Evolutionary conservation across 2,113 vertebrate species (phyloP), one percentile per base, ranked within the genome.

Genomic region (Sylvilagus bachmani): DNA sequence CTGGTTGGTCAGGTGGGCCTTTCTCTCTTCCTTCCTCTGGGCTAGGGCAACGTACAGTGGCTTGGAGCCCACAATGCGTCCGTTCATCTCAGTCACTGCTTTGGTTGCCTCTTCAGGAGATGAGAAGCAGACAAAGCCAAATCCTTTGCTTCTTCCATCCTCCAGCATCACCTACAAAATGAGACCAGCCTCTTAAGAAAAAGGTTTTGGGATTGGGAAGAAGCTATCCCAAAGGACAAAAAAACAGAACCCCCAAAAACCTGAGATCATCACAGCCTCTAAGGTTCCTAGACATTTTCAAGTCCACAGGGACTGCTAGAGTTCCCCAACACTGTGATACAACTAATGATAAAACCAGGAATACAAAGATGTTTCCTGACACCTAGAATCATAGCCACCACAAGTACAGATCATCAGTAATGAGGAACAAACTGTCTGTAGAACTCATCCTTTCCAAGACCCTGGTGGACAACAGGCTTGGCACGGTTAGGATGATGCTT

Each of bases 111-210:
- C 99, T 97, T 99, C 99, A 8, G 99, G 99, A 83, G 99, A 99
- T 58, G 99, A 99, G 98, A 99, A 99, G 98, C 99, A 99, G 96
- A 99, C 99, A 73, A 99, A 99, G 93, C 99, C 99, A 95, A 99
- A 99, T 24, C 99, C 99, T 98, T 99, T 99, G 97, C 99, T 99
- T 96, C 99, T 99, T 27, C 99, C 99, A 49, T 99, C 99, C 97
- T 99, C 99, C 61, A 99, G 98, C 99, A 99, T 99, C 90, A 99
- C 99, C 99, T 99, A 95, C 82, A 92, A 96, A 86, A 84, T 6
- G 25, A 97, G 11, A 92, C 10, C 71, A 88, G 61, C 44, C 24
- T 66, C 22, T 64, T 73, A 49, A 85, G 70, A 53, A 81, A 78
- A 70, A 77, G 2, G 24, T n/a, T 4, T 73, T 22, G 53, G 90